Conservation (phyloP, 2,888 invertebrate genomes). For the Leptinotarsa haldemani region DNA sequence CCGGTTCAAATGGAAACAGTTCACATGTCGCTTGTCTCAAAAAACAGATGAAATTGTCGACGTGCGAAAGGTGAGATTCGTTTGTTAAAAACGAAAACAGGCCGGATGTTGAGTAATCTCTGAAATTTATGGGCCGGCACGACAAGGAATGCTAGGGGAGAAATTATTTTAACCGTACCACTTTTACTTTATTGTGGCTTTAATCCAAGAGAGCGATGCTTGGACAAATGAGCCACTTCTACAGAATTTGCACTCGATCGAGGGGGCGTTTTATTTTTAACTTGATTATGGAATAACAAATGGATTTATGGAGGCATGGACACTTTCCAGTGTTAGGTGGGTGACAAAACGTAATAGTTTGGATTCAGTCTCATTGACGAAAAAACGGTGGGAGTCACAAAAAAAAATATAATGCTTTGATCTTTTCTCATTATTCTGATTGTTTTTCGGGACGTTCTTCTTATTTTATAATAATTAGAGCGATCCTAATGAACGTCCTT, state of each 20-base stretch:
- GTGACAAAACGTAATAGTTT: background rate
- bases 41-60: slow-evolving; percentile 47
- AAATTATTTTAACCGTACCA: slow-evolving; percentile 33
- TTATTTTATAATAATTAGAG: too few species aligned
- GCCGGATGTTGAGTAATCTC: slow-evolving; percentile 48
- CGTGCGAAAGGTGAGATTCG: slow-evolving; percentile 50
- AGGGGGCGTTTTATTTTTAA: slow-evolving; percentile 3
- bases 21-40: slow-evolving; percentile 44
- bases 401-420: background rate
- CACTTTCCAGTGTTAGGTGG: background rate
- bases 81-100: slow-evolving; percentile 45
- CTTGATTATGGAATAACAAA: background rate
- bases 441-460: background rate
- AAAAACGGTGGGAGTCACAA: background rate
- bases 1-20: slow-evolving; percentile 45
- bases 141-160: slow-evolving; percentile 35
- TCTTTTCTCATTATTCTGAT: background rate
- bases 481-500: too few species aligned
- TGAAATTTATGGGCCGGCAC: slow-evolving; percentile 42
- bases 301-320: background rate
- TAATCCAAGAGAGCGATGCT: background rate
- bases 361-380: background rate
- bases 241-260: background rate
- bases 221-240: background rate
- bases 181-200: slow-evolving; percentile 25